A percentile compares a stretch with the other conserved stretches of the same genome.
These are phyloP conservation scores for Corythaixoides concolor DNA, from an alignment of 2,113 vertebrate genomes.

Conservation along the genomic window DNA sequence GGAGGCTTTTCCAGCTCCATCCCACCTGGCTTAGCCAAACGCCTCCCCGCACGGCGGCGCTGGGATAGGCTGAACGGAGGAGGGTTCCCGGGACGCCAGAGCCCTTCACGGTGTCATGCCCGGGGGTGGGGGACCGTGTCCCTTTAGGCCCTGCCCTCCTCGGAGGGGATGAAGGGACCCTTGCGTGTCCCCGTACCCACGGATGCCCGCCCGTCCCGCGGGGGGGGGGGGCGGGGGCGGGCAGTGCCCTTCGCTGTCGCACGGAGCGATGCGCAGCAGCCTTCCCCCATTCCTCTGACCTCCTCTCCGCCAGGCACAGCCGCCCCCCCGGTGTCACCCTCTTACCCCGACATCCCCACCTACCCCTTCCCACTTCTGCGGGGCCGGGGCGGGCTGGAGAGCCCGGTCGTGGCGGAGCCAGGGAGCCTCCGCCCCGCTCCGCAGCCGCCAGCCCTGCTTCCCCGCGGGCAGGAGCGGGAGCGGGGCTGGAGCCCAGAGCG, in stretches of 20 bases:
- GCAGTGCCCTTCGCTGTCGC: background rate
- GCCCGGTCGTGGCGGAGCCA: background rate
- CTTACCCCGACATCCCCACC: background rate
- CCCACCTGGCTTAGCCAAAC: background rate
- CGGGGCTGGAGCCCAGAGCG: background rate
- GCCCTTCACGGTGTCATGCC: background rate
- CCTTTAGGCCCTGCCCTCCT: background rate
- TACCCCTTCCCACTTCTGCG: background rate
- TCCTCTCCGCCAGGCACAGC: background rate
- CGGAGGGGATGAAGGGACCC: too few relatives aligned
- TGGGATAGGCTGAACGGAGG: background rate
- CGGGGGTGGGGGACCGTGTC: rapidly evolving
- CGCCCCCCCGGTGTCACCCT: background rate
- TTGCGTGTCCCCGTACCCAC: background rate
- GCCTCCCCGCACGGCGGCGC: rapidly evolving
- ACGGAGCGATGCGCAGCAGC: background rate
- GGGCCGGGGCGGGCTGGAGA: background rate
- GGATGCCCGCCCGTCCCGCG: background rate
- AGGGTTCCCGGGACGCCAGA: background rate
- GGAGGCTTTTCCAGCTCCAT: background rate
- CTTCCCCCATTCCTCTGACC: background rate
- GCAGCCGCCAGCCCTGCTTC: background rate
- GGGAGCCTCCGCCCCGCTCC: background rate
- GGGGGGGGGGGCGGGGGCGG: background rate
- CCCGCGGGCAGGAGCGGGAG: background rate